Percentiles rank a stretch among this genome's conserved stretches.
Evolutionary conservation across 2,113 vertebrate genomes (phyloP).

Genomic region (Romanogobio albipinnatus): DNA sequence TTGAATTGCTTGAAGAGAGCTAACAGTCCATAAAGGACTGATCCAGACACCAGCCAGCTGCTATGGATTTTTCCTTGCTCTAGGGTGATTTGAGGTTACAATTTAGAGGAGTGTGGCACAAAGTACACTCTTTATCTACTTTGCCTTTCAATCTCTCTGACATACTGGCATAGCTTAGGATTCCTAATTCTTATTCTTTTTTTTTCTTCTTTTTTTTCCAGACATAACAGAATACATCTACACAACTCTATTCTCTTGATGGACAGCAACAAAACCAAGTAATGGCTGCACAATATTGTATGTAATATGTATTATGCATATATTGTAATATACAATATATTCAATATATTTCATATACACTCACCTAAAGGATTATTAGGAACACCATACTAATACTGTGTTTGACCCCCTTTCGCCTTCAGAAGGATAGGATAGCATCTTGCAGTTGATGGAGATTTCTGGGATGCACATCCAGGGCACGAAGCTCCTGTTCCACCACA

Average conservation of each 20-base stretch:
- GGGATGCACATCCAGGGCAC: no score
- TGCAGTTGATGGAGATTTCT: no score
- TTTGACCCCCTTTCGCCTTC: no score
- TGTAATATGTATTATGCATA: neutral
- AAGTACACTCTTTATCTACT: conserved; percentile 6
- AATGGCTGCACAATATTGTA: neutral
- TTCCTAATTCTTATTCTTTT: neutral
- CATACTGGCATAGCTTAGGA: neutral
- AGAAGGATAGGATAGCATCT: no score
- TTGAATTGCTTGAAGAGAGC: conserved; percentile 31
- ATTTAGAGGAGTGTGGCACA: conserved; percentile 3
- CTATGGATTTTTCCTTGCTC: conserved; percentile 42
- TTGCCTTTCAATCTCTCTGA: conserved; percentile 10
- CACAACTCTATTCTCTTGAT: neutral
- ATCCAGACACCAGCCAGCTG: conserved; percentile 34
- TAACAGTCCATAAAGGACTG: conserved; percentile 43
- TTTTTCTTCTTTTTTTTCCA: neutral
- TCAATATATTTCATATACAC: no score
- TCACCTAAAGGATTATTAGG: no score
- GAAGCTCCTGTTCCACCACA: no score
- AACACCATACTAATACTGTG: no score
- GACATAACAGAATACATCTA: neutral
- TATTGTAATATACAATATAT: no score
- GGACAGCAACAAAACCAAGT: neutral
- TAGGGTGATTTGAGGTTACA: conserved; percentile 23